phyloP scores from a whole-genome alignment of 2,797 vertebrate species.

The Cossypha dichroa region DNA sequence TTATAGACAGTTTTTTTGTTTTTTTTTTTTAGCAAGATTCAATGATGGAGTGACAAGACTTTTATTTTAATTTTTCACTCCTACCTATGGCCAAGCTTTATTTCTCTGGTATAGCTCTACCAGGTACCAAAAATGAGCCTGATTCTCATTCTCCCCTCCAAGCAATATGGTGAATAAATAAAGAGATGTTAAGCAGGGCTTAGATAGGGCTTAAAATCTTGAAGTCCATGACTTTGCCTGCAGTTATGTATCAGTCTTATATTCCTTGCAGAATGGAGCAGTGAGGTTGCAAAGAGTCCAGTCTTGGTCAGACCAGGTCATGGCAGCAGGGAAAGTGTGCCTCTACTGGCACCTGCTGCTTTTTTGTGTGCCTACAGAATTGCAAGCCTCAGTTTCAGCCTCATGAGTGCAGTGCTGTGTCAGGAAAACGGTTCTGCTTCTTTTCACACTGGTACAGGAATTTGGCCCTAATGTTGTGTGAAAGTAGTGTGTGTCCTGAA shows the following conservation, averaged over 20 bases:
- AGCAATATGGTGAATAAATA: background rate
- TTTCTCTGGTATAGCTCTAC: background rate
- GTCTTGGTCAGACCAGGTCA: background rate
- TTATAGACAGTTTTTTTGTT: background rate
- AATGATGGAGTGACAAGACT: background rate
- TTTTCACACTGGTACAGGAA: background rate
- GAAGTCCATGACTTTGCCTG: background rate
- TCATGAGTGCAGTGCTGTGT: background rate
- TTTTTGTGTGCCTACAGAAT: background rate
- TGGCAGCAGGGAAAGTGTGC: background rate
- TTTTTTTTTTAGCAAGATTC: background rate
- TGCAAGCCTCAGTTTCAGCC: background rate
- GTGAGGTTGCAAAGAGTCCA: background rate
- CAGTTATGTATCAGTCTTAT: fast-evolving
- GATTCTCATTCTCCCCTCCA: background rate
- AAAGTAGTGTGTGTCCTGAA: background rate
- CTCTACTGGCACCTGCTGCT: background rate
- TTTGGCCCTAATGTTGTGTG: background rate
- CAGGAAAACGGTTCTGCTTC: background rate
- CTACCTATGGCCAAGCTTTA: background rate
- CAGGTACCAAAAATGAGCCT: background rate
- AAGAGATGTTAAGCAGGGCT: background rate
- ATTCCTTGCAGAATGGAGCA: background rate
- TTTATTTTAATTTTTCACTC: background rate
- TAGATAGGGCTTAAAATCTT: background rate